Percentiles rank a stretch among this genome's conserved stretches.
Conservation (phyloP, 2,888 invertebrate species). For the Anaspis maculata region DNA sequence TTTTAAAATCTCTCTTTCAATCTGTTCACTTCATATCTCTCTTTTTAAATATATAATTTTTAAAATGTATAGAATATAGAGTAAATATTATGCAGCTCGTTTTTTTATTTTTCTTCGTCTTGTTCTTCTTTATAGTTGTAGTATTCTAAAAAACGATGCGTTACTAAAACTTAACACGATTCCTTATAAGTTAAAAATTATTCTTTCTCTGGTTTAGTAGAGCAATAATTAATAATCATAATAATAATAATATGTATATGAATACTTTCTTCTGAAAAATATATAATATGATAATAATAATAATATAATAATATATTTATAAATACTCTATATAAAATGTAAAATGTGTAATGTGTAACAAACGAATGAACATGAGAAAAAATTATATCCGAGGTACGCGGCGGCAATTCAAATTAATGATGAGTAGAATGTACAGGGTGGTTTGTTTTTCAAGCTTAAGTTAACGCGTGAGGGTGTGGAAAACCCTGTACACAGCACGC, state of each 20-base stretch:
- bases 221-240: neutral
- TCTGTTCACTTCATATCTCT: constrained; percentile 10
- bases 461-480: too few relatives aligned
- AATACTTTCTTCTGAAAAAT: constrained; percentile 42
- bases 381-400: too few relatives aligned
- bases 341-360: too few relatives aligned
- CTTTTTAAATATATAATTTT: neutral
- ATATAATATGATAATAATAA: constrained; percentile 21
- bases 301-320: constrained; percentile 29
- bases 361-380: constrained; percentile 23
- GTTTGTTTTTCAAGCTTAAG: too few relatives aligned
- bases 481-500: too few relatives aligned
- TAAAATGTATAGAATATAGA: neutral
- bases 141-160: too few relatives aligned
- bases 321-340: constrained; percentile 31
- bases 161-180: too few relatives aligned
- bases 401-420: too few relatives aligned
- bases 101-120: too few relatives aligned
- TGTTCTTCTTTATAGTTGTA: too few relatives aligned
- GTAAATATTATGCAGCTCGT: neutral
- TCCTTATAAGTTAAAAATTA: neutral
- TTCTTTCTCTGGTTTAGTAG: neutral
- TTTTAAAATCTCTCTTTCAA: constrained; percentile 16
- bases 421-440: too few relatives aligned
- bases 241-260: constrained; percentile 29